Conservation (phyloP, 2,797 vertebrate species). For the Rhinogobio ventralis region DNA sequence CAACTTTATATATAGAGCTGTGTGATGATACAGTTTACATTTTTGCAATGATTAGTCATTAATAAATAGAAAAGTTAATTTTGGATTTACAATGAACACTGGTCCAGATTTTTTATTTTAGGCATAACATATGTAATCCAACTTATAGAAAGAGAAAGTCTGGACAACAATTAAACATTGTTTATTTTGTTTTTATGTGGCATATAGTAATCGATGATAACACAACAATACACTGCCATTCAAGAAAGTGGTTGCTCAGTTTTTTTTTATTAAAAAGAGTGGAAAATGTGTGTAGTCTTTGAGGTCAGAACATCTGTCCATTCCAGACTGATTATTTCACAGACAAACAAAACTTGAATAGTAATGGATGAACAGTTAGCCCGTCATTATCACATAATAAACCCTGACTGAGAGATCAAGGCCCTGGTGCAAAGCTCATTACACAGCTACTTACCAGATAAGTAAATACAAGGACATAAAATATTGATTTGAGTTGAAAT, state of each 20-base stretch:
- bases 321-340: neutral
- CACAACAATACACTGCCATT: neutral
- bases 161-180: no score
- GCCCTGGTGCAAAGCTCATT: constrained; percentile 15
- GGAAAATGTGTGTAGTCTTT: neutral
- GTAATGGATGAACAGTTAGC: neutral
- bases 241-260: no score
- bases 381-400: constrained; percentile 6
- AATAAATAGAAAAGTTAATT: neutral
- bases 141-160: no score
- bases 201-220: neutral
- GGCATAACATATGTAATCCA: no score
- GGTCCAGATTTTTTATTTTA: neutral
- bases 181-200: neutral
- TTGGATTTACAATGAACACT: neutral
- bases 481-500: constrained; percentile 14
- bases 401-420: constrained; percentile 1
- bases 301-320: neutral
- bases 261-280: neutral
- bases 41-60: no score
- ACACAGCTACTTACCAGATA: constrained; percentile 5
- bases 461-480: constrained; percentile 10
- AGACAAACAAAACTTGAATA: neutral
- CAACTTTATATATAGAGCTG: no score
- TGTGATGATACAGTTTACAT: no score